These are phyloP conservation scores for Hiodon alosoides DNA, from an alignment of 2,113 vertebrate species.

Conservation along the genomic window DNA sequence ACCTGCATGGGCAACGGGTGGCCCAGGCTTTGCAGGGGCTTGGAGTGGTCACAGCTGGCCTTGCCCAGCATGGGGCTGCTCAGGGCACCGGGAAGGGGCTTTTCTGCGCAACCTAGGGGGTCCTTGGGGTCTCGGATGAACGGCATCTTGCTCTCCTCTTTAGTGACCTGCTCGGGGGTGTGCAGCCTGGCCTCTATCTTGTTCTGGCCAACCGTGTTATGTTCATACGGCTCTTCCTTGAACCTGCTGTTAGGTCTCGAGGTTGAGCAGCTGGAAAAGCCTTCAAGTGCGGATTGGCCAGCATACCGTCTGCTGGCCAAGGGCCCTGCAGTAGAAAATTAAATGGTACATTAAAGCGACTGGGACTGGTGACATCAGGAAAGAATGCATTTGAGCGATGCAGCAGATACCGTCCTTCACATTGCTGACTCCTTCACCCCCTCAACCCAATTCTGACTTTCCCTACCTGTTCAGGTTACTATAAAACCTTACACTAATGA, in stretches of 20 bases:
- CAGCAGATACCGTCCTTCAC: slow-evolving; percentile 6
- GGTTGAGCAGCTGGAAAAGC: slow-evolving; percentile 52
- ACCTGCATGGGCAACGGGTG: slow-evolving; percentile 64
- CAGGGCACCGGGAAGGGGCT: slow-evolving; percentile 43
- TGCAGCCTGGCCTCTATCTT: slow-evolving; percentile 49
- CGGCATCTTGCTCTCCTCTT: slow-evolving; percentile 56
- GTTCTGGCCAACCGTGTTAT: slow-evolving; percentile 38
- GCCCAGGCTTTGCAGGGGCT: slow-evolving; percentile 52
- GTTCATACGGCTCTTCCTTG: slow-evolving; percentile 66
- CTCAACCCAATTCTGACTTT: neutral
- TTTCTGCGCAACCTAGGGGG: slow-evolving; percentile 42
- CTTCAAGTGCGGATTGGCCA: slow-evolving; percentile 50
- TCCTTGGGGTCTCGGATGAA: slow-evolving; percentile 51
- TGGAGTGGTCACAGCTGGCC: slow-evolving; percentile 60
- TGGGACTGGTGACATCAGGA: slow-evolving; percentile 17
- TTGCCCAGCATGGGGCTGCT: slow-evolving; percentile 56
- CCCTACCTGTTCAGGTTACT: neutral
- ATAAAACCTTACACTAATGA: neutral
- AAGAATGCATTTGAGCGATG: slow-evolving; percentile 14
- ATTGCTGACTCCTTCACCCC: neutral
- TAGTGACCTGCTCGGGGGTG: slow-evolving; percentile 42
- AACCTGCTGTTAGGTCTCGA: slow-evolving; percentile 51
- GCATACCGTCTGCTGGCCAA: slow-evolving; percentile 48
- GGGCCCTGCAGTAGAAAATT: slow-evolving; percentile 35
- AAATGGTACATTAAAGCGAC: slow-evolving; percentile 19